phyloP scores from a whole-genome alignment of 2,888 invertebrate genomes.

The Amphiduros pacificus region DNA sequence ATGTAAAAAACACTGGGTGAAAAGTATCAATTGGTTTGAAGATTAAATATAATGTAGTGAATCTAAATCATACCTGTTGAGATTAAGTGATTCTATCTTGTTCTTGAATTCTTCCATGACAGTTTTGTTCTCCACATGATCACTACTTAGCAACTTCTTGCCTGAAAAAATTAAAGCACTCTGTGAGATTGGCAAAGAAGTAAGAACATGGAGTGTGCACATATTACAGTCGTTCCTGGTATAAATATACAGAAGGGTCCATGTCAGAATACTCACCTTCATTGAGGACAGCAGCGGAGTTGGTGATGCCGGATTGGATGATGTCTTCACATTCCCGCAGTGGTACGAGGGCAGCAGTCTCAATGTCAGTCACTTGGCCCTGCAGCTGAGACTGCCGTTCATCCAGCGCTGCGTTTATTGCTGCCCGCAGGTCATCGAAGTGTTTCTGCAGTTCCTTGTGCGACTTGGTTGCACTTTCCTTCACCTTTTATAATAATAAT shows the following conservation, averaged over 20 bases:
- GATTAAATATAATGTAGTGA: too few species aligned
- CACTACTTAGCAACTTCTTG: constrained; percentile 11
- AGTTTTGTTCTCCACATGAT: constrained; percentile 6
- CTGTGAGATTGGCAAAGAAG: too few species aligned
- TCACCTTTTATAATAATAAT: constrained; percentile 30
- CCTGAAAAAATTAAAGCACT: constrained; percentile 13
- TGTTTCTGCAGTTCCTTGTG: constrained; percentile 38
- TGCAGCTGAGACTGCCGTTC: constrained; percentile 35
- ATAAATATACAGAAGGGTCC: not conserved
- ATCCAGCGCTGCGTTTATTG: constrained; percentile 37
- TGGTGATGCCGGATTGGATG: constrained; percentile 39
- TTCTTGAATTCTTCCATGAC: constrained; percentile 23
- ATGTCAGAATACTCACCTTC: constrained; percentile 38
- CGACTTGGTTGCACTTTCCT: constrained; percentile 38
- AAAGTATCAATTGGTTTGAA: too few species aligned
- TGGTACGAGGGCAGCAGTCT: constrained; percentile 40
- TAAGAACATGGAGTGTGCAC: too few species aligned
- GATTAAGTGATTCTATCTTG: constrained; percentile 16
- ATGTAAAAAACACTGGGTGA: too few species aligned
- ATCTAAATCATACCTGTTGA: constrained; percentile 19
- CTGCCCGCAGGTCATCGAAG: constrained; percentile 38
- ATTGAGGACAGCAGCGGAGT: constrained; percentile 42
- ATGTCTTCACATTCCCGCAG: constrained; percentile 45
- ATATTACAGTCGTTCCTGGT: too few species aligned
- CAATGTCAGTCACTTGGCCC: constrained; percentile 39